Base-by-base conservation (phyloP, 2,888 invertebrate genomes). In the Pristionchus entomophagus region DNA sequence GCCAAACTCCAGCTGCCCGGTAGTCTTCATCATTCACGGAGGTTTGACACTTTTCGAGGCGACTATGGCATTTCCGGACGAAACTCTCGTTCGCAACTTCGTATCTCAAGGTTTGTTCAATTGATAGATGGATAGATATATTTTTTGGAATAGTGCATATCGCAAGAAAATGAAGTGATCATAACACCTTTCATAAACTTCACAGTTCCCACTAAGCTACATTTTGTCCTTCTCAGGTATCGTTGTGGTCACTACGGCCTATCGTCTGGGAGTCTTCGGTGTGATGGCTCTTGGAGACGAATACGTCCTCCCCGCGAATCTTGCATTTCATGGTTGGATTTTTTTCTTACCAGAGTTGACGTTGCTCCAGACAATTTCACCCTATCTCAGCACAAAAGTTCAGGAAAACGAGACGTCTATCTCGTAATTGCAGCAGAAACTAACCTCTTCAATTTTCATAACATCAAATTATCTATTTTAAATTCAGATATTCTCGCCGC, bases 21-120 rank as follows among this genome's bases (percentile, higher is more conserved):
- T 77, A 12, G 45, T 49, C 49, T 77, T 77, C 49, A 26, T 49
- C 41, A 41, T 77, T 29, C 77, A 77, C 49, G 77, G 77, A 19
- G 77, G 77, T 10, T 17, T 22, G 14, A 49, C 45, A 17, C n/a
- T 77, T 1, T 77, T 29, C 49, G 77, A 49, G 26, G 22, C 45
- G 12, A 77, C 77, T 0, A 77, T 77, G 77, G 45, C 45, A 14
- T 77, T 49, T 49, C 77, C n/a, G n/a, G n/a, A n/a, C n/a, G n/a
- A n/a, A n/a, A n/a, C n/a, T n/a, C n/a, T n/a, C n/a, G n/a, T n/a
- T 49, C 29, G 45, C 29, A 77, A 77, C 49, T 77, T 77, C 26
- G 77, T 49, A 8, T 77, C 77, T 12, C 77, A 77, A 29, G 77
- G 77, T 77, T 14, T n/a, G n/a, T n/a, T n/a, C n/a, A n/a, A n/a